phyloP scores from a whole-genome alignment of 2,888 invertebrate genomes.

The Linyphia triangularis region DNA sequence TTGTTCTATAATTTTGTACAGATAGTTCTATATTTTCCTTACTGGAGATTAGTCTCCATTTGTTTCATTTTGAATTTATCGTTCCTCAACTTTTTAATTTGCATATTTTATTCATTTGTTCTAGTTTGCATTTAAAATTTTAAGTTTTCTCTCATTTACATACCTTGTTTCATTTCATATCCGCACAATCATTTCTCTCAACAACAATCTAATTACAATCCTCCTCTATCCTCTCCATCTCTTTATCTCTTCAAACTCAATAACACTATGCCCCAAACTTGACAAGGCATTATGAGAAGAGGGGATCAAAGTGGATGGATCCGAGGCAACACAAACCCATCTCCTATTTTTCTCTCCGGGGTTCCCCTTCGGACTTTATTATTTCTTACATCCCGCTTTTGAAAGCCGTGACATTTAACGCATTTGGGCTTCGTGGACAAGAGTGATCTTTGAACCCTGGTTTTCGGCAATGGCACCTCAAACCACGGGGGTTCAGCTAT shows the following conservation, averaged over 20 bases:
- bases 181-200: no score
- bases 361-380: slow-evolving; percentile 8
- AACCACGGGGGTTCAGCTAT: slow-evolving; percentile 10
- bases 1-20: no score
- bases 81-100: no score
- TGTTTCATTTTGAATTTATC: no score
- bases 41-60: no score
- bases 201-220: background rate
- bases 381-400: slow-evolving; percentile 27
- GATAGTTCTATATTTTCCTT: no score
- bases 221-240: background rate
- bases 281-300: background rate
- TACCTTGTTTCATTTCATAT: no score
- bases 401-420: slow-evolving; percentile 71
- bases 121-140: no score
- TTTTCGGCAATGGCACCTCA: slow-evolving; percentile 53
- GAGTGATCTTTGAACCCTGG: slow-evolving; percentile 56
- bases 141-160: no score
- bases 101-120: no score
- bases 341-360: background rate
- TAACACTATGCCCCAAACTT: background rate
- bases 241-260: background rate
- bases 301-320: background rate
- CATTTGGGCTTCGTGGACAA: slow-evolving; percentile 57
- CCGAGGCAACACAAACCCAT: background rate